These are phyloP conservation scores for Cheirogaleus major DNA, from an alignment of 2,797 vertebrate genomes.

Conservation along the genomic window DNA sequence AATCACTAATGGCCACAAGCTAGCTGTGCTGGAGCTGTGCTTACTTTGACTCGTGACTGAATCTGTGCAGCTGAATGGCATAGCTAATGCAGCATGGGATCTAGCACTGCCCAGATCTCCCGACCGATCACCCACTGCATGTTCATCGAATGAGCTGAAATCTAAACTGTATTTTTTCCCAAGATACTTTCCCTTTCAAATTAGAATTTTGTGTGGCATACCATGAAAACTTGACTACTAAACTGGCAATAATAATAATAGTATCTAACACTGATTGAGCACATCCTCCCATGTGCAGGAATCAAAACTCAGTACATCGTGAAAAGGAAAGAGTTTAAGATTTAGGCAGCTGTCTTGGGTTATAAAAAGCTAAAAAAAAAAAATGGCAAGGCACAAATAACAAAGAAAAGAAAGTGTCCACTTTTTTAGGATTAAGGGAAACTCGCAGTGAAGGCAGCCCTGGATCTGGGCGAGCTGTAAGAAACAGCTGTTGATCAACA, in stretches of 20 bases:
- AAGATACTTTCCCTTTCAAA: neutral
- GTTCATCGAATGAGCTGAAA: neutral
- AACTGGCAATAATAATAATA: neutral
- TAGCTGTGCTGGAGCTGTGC: neutral
- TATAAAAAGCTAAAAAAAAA: neutral
- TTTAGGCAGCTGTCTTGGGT: neutral
- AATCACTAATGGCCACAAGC: neutral
- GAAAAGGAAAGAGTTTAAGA: constrained; percentile 3
- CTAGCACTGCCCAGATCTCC: neutral
- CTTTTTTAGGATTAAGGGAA: neutral
- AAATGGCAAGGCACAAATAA: neutral
- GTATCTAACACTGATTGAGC: neutral
- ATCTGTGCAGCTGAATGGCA: neutral
- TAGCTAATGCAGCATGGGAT: neutral
- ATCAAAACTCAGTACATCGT: neutral
- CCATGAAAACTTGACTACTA: neutral
- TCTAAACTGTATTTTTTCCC: neutral
- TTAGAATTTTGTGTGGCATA: neutral
- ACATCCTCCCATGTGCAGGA: neutral
- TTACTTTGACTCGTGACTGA: constrained; percentile 25
- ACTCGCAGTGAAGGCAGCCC: neutral
- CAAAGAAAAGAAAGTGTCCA: neutral
- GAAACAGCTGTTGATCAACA: neutral
- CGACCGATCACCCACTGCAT: neutral
- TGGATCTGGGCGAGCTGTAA: neutral